phyloP scores from a whole-genome alignment of 2,113 vertebrate species.

The Elaphurus davidianus region DNA sequence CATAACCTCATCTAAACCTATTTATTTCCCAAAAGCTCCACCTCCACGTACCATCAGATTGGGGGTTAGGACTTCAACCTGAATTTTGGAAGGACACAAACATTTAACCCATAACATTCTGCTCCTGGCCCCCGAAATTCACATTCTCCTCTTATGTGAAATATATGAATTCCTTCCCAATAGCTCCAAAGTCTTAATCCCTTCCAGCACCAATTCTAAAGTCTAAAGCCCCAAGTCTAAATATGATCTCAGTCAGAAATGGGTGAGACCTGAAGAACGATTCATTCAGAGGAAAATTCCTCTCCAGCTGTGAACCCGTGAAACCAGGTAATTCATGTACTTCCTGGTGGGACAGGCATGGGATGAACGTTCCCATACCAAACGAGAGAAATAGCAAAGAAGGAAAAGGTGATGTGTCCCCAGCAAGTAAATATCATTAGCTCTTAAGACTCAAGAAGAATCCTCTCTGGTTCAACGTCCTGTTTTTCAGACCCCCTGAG shows the following conservation, averaged over 20 bases:
- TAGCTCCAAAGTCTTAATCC: not conserved
- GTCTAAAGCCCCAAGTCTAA: not conserved
- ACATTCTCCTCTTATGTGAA: not conserved
- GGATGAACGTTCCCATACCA: not conserved
- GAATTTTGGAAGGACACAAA: not conserved
- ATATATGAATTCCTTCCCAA: not conserved
- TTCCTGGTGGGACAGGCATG: not conserved
- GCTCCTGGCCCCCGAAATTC: not conserved
- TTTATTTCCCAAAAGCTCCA: not conserved
- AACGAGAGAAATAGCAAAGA: not conserved
- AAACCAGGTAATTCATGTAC: not conserved
- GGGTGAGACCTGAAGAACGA: not conserved
- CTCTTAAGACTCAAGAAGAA: not conserved
- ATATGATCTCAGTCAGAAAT: not conserved
- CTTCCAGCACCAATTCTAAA: not conserved
- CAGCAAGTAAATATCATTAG: not conserved
- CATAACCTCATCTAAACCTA: not conserved
- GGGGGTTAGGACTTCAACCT: not conserved
- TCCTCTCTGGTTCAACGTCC: not conserved
- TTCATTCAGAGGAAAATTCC: not conserved
- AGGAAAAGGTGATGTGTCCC: not conserved
- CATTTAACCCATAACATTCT: not conserved
- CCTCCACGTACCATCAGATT: not conserved
- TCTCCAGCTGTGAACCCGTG: not conserved
- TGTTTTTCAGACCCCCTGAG: not conserved